Conservation (phyloP, 2,113 vertebrate species). For the Holacanthus passer region DNA sequence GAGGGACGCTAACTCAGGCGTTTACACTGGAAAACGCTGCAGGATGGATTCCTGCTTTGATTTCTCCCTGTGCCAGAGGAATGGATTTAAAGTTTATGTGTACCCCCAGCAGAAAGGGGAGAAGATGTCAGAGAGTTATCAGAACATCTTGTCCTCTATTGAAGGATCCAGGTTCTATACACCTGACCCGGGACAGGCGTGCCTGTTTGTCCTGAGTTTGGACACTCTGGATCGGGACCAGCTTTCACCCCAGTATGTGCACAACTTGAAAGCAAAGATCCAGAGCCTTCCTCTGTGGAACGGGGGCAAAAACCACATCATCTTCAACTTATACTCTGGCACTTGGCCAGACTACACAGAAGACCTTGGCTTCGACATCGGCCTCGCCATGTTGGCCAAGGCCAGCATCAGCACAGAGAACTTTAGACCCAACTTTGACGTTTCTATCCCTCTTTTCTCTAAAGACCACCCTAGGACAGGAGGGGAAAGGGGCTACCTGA, state of each 20-base stretch:
- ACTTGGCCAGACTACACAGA: constrained; percentile 99
- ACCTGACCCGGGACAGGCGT: constrained; percentile 94
- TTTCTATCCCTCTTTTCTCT: constrained; percentile 98
- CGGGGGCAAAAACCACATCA: constrained; percentile 96
- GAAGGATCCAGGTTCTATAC: constrained; percentile 96
- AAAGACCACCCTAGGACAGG: constrained; percentile 98
- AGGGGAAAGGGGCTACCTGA: constrained; percentile 95
- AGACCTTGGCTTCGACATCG: constrained; percentile 97
- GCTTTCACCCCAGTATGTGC: constrained; percentile 98
- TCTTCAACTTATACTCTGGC: constrained; percentile 99
- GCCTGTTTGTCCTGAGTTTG: constrained; percentile 94
- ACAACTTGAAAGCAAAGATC: constrained; percentile 94
- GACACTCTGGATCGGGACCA: constrained; percentile 98
- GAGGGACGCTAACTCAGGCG: constrained; percentile 87
- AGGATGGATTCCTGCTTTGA: constrained; percentile 99
- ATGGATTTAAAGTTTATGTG: constrained; percentile 96
- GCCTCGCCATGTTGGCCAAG: constrained; percentile 98
- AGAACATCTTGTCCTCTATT: constrained; percentile 95
- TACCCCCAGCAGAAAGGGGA: constrained; percentile 97
- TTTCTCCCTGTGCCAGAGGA: constrained; percentile 90
- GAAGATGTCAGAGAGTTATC: constrained; percentile 98
- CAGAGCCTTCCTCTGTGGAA: constrained; percentile 97
- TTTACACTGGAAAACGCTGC: constrained; percentile 91
- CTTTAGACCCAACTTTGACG: constrained; percentile 96
- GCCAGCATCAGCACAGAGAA: constrained; percentile 98